Base-by-base conservation (phyloP, 1,140 invertebrate genomes). In the Monochamus saltuarius region DNA sequence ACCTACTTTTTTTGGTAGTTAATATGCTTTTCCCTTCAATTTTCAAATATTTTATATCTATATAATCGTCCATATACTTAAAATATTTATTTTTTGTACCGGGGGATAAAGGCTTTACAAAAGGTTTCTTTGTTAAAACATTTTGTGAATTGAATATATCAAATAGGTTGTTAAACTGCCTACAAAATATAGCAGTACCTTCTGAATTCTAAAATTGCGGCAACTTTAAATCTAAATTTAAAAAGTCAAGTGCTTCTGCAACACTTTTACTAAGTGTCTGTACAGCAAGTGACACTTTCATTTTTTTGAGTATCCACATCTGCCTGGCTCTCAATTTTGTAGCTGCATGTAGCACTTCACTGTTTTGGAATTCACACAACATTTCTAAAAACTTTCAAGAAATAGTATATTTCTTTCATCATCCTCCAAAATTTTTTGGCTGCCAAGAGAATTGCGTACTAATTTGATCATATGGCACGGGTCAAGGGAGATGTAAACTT, bases 121-220 rank as follows among this genome's bases (percentile, higher is more conserved):
- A 60, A 17, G 36, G 46, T 59, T 64, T 64, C 45, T 59, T 66
- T 19, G 17, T 38, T 13, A 70, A 66, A 17, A 1, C 51, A 61
- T 56, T 66, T 40, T 52, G 50, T n/a, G 56, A 62, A 65, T 77
- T 75, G 14, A 74, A 65, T 11, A 73, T 56, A 49, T 75, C 70
- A 64, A 74, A 72, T 0, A 68, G 40, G 47, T 72, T 62, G 61
- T 75, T 73, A 42, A 59, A 38, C 8, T n/a, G n/a, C 10, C 38
- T 11, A 13, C 38, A 35, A 19, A 59, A 59, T 29, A 11, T 3
- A 16, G 37, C 8, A 29, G 47, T 59, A 19, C 37, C 47, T 42
- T 51, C 45, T 4, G n/a, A 39, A 22, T 35, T 19, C 29, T 52
- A 8, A 52, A 59, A 59, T 7, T 35, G 7, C 7, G 29, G 6